Base-by-base conservation (phyloP, 2,888 invertebrate species). In the Spialia ferax region DNA sequence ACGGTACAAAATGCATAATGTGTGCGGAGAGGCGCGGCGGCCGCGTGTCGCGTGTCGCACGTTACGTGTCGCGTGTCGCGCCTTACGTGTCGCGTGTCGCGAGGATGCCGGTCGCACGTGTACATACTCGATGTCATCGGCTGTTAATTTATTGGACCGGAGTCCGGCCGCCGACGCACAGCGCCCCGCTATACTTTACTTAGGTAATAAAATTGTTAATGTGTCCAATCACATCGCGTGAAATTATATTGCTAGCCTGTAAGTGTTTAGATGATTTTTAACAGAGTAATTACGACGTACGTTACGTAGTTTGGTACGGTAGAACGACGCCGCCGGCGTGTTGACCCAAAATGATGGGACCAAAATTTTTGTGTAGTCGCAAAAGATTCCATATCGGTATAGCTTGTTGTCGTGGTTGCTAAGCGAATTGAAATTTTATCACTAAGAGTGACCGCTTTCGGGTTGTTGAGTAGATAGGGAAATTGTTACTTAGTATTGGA, bases 1-100 rank as follows among this genome's bases (percentile, higher is more conserved):
- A 82, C 81, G 89, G 91, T 91, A 91, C 91, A 90, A 91, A 91
- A 80, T 76, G 90, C 89, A 89, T 89, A 89, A 89, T 88, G 69
- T 56, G 66, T 68, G 57, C 62, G 73, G 70, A 65, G 70, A 42
- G 59, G 69, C 68, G 35, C 60, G 69, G 60, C 61, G 60, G 64
- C 68, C 68, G 70, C 63, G 7, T 3, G 15, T 42, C 15, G n/a
- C n/a, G 38, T 35, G n/a, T n/a, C n/a, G n/a, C n/a, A n/a, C n/a
- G n/a, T n/a, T n/a, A n/a, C n/a, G n/a, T n/a, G n/a, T n/a, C n/a
- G n/a, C n/a, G n/a, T n/a, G n/a, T n/a, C n/a, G n/a, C n/a, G n/a
- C n/a, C n/a, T n/a, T n/a, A n/a, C n/a, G n/a, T n/a, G n/a, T n/a
- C n/a, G n/a, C n/a, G n/a, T n/a, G n/a, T n/a, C n/a, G n/a, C n/a